Base-by-base conservation (phyloP, 1,140 invertebrate species). In the Teleogryllus occipitalis region DNA sequence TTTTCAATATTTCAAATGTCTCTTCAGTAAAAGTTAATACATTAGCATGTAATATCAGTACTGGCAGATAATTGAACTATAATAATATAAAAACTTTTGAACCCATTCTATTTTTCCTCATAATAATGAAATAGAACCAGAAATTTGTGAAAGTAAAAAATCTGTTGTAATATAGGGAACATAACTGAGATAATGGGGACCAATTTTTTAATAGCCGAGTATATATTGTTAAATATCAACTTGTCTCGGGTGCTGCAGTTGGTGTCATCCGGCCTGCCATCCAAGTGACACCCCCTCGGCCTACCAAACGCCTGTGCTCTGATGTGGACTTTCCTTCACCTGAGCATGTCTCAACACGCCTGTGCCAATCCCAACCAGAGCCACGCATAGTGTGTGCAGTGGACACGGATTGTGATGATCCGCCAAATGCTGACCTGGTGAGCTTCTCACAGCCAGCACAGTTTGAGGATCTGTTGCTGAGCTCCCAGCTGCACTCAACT, bases 371-470 rank as follows among this genome's bases (percentile, higher is more conserved):
- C 8, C 88, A 89, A 80, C 88, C 88, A 47, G 85, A 86, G 76
- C 82, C 83, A 49, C 47, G 76, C 5, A 47, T n/a, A 48, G 76
- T 21, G 47, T 47, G 46, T 48, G 76, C 39, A 21, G 27, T n/a
- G 8, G 76, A 72, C 73, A 8, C 15, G 7, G 15, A 73, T 54
- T 47, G 14, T 65, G 7, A 15, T 21, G 8, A 75, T 7, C 18
- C 74, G 15, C 80, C 77, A 22, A 73, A 75, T 46, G 80, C n/a
- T 21, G 46, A 46, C 15, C 22, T 46, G n/a, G 78, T 65, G 65
- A 93, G 92, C 81, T 97, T 96, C 87, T 98, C 96, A 7, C 97
- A 98, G 85, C 97, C 96, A 5, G 91, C 91, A 47, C 89, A 93
- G 80, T 88, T 94, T 74, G 95, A 97, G 82, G 92, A 97, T 88